Conservation (phyloP, 2,113 vertebrate species). For the Bubalus kerabau region DNA sequence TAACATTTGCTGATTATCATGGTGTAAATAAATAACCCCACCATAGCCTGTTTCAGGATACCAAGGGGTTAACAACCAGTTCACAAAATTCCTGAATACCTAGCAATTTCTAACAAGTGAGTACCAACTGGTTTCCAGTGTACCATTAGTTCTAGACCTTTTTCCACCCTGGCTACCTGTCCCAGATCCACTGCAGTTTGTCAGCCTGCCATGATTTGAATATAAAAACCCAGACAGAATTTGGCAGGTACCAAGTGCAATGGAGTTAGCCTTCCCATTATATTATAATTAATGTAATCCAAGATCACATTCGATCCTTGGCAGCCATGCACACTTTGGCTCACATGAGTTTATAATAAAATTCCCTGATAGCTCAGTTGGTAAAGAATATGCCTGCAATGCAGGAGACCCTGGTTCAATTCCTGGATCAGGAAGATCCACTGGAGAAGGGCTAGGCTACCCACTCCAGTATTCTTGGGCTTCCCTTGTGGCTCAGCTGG, state of each 20-base stretch:
- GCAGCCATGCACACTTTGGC: not conserved
- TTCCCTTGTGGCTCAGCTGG: not conserved
- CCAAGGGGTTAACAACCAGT: not conserved
- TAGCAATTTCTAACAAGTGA: not conserved
- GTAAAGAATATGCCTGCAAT: not conserved
- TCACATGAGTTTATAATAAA: constrained; percentile 22
- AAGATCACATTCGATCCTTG: constrained; percentile 19
- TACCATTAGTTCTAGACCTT: not conserved
- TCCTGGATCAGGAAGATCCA: not conserved
- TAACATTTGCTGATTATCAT: not conserved
- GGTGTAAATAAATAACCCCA: not conserved
- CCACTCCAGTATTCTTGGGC: not conserved
- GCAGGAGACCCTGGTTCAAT: not conserved
- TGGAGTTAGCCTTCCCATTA: constrained; percentile 44
- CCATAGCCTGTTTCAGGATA: not conserved
- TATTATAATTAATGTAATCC: constrained; percentile 43
- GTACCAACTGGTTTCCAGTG: not conserved
- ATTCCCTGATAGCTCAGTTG: not conserved
- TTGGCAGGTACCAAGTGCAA: constrained; percentile 43
- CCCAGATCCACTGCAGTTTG: constrained; percentile 14
- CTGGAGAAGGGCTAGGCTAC: not conserved
- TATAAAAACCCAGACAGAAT: constrained; percentile 25
- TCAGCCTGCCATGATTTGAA: constrained; percentile 27
- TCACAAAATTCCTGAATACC: not conserved
- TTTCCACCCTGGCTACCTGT: not conserved